Evolutionary conservation across 2,113 vertebrate genomes (phyloP).

Genomic region (Lagenorhynchus albirostris): DNA sequence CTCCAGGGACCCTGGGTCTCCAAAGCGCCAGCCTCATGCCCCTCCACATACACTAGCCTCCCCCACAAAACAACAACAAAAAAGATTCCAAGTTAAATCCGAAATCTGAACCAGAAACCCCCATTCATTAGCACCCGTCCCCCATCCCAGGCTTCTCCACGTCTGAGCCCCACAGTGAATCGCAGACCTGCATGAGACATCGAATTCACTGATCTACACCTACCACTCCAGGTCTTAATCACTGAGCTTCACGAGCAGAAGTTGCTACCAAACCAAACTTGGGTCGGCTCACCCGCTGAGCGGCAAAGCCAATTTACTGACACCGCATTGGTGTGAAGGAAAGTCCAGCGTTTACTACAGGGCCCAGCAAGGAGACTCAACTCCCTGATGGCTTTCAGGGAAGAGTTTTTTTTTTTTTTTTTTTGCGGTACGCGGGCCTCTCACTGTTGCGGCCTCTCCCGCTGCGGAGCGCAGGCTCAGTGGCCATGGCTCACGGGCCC

Average conservation of each 20-base stretch:
- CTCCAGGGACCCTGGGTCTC: background rate
- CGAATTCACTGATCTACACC: background rate
- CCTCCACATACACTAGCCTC: background rate
- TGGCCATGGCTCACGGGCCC: too few species aligned
- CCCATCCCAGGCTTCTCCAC: background rate
- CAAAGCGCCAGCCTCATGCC: background rate
- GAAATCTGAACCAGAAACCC: background rate
- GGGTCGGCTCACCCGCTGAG: fast-evolving
- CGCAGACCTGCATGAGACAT: background rate
- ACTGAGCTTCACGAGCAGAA: too few species aligned
- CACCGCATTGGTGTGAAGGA: background rate
- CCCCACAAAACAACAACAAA: background rate
- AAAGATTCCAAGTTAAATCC: background rate
- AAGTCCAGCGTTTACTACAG: background rate
- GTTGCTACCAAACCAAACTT: background rate
- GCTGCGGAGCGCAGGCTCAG: too few species aligned
- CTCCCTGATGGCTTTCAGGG: background rate
- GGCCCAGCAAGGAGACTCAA: background rate
- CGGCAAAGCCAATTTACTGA: background rate
- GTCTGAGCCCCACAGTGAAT: background rate
- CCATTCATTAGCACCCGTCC: background rate
- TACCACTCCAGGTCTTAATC: background rate
- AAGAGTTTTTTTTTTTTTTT: background rate
- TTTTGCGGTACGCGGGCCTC: background rate
- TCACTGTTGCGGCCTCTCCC: too few species aligned